A percentile compares a stretch with the other conserved stretches of the same genome.
phyloP scores from a whole-genome alignment of 2,888 invertebrate genomes.

The Melitaea athalia region DNA sequence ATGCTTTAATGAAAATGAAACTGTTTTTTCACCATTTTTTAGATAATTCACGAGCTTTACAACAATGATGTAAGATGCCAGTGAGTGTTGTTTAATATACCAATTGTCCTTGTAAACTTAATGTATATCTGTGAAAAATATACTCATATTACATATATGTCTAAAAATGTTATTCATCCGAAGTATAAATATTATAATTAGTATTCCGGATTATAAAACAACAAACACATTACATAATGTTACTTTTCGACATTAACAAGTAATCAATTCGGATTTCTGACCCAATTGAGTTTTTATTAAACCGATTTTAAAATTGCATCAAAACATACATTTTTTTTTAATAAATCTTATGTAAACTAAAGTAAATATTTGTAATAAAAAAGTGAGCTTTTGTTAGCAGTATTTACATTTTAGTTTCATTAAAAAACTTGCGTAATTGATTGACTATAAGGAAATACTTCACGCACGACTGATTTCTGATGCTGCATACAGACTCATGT shows the following conservation, averaged over 20 bases:
- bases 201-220: too few species aligned
- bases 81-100: not conserved
- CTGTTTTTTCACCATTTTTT: not conserved
- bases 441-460: constrained; percentile 1
- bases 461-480: constrained; percentile 2
- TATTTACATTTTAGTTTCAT: not conserved
- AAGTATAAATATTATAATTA: too few species aligned
- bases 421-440: not conserved
- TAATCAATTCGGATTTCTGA: too few species aligned
- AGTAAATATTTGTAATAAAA: not conserved
- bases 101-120: too few species aligned
- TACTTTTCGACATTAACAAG: too few species aligned
- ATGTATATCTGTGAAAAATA: too few species aligned
- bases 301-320: too few species aligned
- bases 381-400: not conserved
- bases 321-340: too few species aligned
- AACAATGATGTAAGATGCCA: not conserved
- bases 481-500: not conserved
- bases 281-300: too few species aligned
- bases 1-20: constrained; percentile 9
- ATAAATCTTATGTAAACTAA: not conserved
- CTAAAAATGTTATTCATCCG: too few species aligned
- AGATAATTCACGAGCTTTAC: not conserved
- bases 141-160: too few species aligned
- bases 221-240: too few species aligned